These are phyloP conservation scores for Caenorhabditis afra DNA, from an alignment of 2,888 invertebrate species.

Conservation along the genomic window DNA sequence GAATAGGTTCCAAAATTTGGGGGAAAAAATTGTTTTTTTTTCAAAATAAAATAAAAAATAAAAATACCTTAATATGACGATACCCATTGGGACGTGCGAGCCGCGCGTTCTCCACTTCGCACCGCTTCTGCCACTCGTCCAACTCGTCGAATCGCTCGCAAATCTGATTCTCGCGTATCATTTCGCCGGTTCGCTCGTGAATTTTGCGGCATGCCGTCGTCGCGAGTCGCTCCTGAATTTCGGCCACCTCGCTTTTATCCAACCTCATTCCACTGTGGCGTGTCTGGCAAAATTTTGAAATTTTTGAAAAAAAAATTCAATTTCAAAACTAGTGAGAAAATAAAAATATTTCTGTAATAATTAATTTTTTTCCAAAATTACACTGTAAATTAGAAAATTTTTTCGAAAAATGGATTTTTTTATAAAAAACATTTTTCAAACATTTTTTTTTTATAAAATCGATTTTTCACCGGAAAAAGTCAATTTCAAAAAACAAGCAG, in stretches of 20 bases:
- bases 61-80: constrained; percentile 14
- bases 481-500: no score
- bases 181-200: constrained; percentile 3
- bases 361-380: no score
- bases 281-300: constrained; percentile 5
- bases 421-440: neutral
- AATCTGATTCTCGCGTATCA: constrained; percentile 27
- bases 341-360: no score
- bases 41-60: no score
- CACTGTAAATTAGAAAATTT: neutral
- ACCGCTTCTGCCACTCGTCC: constrained; percentile 18
- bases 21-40: no score
- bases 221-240: constrained; percentile 25
- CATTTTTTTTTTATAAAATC: neutral
- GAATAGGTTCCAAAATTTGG: no score
- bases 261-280: constrained; percentile 24
- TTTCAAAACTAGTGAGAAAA: no score
- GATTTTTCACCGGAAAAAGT: no score
- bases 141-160: constrained; percentile 34
- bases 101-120: constrained; percentile 15
- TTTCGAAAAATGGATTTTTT: neutral
- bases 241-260: constrained; percentile 1
- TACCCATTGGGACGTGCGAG: constrained; percentile 25
- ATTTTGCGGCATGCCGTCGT: constrained; percentile 6
- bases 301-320: neutral